phyloP scores from a whole-genome alignment of 2,888 invertebrate species.

The Eilema caniola region DNA sequence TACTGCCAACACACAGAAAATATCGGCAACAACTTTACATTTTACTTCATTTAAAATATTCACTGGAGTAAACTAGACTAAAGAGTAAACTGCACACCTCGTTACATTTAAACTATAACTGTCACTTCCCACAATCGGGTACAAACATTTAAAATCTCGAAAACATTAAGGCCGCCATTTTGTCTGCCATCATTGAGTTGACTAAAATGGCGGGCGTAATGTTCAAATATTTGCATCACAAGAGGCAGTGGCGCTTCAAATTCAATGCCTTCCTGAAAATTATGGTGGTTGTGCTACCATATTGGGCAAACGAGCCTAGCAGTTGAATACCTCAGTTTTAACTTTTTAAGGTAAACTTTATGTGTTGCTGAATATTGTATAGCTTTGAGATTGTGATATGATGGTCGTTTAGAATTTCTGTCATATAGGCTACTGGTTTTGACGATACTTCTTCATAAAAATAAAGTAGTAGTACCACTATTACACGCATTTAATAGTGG shows the following conservation, averaged over 20 bases:
- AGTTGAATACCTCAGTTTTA: not conserved
- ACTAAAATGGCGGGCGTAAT: constrained; percentile 52
- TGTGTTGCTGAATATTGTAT: not conserved
- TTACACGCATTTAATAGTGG: too few relatives aligned
- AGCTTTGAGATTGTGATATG: not conserved
- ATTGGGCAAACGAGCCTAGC: not conserved
- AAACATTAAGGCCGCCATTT: constrained; percentile 16
- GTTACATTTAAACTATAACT: constrained; percentile 42
- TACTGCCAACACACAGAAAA: constrained; percentile 15
- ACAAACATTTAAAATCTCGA: constrained; percentile 35
- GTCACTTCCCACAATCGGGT: constrained; percentile 40
- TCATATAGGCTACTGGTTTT: not conserved
- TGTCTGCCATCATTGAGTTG: constrained; percentile 44
- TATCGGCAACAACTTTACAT: constrained; percentile 5
- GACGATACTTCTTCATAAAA: not conserved
- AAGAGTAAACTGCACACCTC: constrained; percentile 28
- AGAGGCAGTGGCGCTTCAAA: constrained; percentile 40
- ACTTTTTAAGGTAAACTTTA: not conserved
- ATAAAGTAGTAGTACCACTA: too few relatives aligned
- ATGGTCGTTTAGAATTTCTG: not conserved
- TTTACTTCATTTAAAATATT: constrained; percentile 22
- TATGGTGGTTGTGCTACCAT: constrained; percentile 26
- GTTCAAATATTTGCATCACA: constrained; percentile 53
- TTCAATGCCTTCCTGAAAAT: constrained; percentile 38
- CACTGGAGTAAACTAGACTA: not conserved